These are phyloP conservation scores for Prenolepis imparis DNA, from an alignment of 2,888 invertebrate species.

Conservation along the genomic window DNA sequence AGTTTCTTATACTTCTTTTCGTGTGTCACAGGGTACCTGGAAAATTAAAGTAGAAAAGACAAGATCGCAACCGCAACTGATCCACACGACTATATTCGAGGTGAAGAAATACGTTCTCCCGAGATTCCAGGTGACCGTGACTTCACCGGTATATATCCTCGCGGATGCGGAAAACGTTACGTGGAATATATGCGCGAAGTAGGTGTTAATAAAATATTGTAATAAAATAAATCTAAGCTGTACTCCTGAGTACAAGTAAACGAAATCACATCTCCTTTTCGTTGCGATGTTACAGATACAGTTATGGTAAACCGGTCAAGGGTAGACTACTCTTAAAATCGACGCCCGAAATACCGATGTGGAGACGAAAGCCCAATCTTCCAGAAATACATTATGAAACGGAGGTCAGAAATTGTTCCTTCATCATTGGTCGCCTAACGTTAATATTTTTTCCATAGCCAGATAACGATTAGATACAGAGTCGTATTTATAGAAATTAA, in stretches of 20 bases:
- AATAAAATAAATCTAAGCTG: not conserved
- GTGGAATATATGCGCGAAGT: constrained; percentile 88
- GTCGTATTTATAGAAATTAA: not conserved
- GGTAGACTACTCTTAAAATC: constrained; percentile 87
- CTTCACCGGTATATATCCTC: constrained; percentile 87
- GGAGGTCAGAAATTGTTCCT: constrained; percentile 71
- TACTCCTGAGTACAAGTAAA: not conserved
- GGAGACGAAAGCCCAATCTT: constrained; percentile 82
- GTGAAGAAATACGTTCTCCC: constrained; percentile 88
- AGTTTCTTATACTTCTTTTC: not conserved
- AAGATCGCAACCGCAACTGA: constrained; percentile 79
- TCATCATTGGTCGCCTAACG: not conserved
- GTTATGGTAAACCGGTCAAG: constrained; percentile 89
- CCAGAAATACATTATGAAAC: constrained; percentile 83
- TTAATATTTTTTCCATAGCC: not conserved
- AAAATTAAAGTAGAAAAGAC: constrained; percentile 85
- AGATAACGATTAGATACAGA: not conserved
- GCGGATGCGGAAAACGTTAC: constrained; percentile 85
- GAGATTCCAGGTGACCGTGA: constrained; percentile 88
- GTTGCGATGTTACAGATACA: constrained; percentile 86
- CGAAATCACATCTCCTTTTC: not conserved
- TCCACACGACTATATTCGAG: constrained; percentile 86
- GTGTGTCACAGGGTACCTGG: constrained; percentile 87
- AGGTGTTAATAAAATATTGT: constrained; percentile 70
- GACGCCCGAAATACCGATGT: constrained; percentile 82